These are phyloP conservation scores for Ciconia stormi DNA, from an alignment of 2,113 vertebrate species.

Conservation along the genomic window DNA sequence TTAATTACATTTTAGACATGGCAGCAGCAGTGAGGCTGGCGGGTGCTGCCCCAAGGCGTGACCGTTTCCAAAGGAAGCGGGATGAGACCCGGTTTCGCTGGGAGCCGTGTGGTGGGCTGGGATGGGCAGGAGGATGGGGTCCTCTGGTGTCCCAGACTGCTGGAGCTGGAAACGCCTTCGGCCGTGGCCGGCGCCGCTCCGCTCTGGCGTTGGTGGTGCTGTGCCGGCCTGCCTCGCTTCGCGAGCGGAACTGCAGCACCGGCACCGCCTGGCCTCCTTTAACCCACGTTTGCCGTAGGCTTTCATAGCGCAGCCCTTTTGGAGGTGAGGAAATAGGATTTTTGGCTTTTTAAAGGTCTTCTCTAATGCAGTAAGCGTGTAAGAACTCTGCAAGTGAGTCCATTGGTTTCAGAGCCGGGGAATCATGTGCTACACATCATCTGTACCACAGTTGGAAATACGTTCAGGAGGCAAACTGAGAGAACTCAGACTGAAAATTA, in stretches of 20 bases:
- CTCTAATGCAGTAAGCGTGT: neutral
- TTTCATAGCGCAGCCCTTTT: neutral
- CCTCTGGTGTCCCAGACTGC: rapidly evolving
- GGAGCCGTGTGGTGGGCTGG: rapidly evolving
- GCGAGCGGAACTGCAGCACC: too few species aligned
- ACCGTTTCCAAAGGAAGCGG: rapidly evolving
- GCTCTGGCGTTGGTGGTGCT: rapidly evolving
- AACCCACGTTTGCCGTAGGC: too few species aligned
- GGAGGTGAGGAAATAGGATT: neutral
- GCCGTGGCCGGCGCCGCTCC: neutral
- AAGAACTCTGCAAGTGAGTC: neutral
- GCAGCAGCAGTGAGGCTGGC: rapidly evolving
- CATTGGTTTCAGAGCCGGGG: neutral
- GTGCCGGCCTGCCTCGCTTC: too few species aligned
- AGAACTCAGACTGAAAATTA: neutral
- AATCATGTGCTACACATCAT: rapidly evolving
- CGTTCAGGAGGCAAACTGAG: neutral
- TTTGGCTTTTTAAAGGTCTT: neutral
- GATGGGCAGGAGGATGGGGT: neutral
- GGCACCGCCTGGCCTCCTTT: neutral
- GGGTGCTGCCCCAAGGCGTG: rapidly evolving
- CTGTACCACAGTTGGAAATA: neutral
- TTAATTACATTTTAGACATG: rapidly evolving
- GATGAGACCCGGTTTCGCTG: neutral
- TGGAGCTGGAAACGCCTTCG: neutral